Conservation (phyloP, 2,888 invertebrate genomes). For the Macaria notata region DNA sequence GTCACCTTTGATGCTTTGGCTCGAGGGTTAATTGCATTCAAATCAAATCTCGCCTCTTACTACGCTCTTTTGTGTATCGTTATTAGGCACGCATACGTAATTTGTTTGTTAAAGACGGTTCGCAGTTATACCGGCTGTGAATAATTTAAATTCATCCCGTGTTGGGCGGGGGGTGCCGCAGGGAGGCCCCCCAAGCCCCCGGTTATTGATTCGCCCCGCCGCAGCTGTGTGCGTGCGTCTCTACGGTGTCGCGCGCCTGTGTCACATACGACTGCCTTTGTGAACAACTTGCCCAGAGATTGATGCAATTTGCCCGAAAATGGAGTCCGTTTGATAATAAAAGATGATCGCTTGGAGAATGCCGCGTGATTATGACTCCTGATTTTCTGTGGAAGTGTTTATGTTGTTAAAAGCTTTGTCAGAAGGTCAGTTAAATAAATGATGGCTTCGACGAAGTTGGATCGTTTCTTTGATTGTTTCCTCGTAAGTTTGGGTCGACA, state of each 20-base stretch:
- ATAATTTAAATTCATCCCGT: constrained; percentile 82
- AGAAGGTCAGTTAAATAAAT: too few relatives aligned
- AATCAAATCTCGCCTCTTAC: constrained; percentile 6
- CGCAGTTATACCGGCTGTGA: constrained; percentile 79
- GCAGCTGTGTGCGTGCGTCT: constrained; percentile 46
- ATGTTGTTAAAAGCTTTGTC: too few relatives aligned
- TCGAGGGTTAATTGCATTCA: constrained; percentile 24
- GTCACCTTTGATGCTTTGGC: constrained; percentile 24
- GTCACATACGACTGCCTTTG: constrained; percentile 17
- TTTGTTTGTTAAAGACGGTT: constrained; percentile 82
- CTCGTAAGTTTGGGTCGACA: background rate
- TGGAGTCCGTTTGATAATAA: constrained; percentile 9
- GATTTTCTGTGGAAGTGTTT: too few relatives aligned
- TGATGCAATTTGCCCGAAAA: constrained; percentile 15
- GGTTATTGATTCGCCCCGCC: constrained; percentile 62
- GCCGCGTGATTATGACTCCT: constrained; percentile 1
- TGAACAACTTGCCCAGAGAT: constrained; percentile 14
- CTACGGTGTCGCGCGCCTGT: constrained; percentile 33
- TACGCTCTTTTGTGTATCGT: constrained; percentile 56
- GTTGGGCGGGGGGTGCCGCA: constrained; percentile 46
- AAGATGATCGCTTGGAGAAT: constrained; percentile 4
- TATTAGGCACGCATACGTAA: constrained; percentile 80
- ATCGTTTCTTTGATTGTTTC: constrained; percentile 6
- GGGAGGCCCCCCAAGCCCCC: constrained; percentile 48
- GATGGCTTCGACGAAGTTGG: background rate